Base-by-base conservation (phyloP, 1,140 invertebrate genomes). In the Drosophila arizonae region DNA sequence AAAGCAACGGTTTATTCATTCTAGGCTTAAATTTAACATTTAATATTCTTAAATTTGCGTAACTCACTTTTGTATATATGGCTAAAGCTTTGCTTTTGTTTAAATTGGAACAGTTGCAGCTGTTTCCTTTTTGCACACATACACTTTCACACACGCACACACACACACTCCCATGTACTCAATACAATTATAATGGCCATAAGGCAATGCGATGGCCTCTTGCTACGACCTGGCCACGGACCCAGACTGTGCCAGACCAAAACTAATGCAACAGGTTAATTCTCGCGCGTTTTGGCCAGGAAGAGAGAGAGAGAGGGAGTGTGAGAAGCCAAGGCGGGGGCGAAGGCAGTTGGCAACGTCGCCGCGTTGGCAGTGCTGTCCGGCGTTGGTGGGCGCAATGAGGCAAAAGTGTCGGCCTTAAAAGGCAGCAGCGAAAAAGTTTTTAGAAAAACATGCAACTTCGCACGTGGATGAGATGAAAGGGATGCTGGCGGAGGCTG, bases 181-280 rank as follows among this genome's bases (percentile, higher is more conserved):
- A 72, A 9, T 9, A 13, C 36, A 39, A 72, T 72, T 68, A 72
- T 67, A 67, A 68, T 67, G 70, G 55, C 70, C 70, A 66, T 52
- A 66, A 66, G 63, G 55, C 62, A 64, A 52, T 41, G 33, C 13
- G 52, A 36, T 70, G 61, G 68, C 60, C 68, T 56, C 68, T 56
- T 69, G 60, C 61, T 45, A 13, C 26, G 61, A 50, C 36, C 33
- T 30, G 39, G 68, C 68, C 68, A 63, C 60, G 50, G 60, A 43
- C 66, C 11, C 48, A n/a, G 36, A 45, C 50, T 24, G 26, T 9
- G 45, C 30, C 54, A 66, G 54, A 28, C 30, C 50, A 50, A 65
- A 54, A 61, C 33, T 55, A 54, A 79, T 50, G 65, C 79, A 79
- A 86, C 82, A 86, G 82, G 82, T 87, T 86, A 86, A 86, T 86